A percentile compares a stretch with the other conserved stretches of the same genome.
These are phyloP conservation scores for Paragorgia papillata DNA, from an alignment of 92 coral and sea anemone species.

Conservation along the genomic window DNA sequence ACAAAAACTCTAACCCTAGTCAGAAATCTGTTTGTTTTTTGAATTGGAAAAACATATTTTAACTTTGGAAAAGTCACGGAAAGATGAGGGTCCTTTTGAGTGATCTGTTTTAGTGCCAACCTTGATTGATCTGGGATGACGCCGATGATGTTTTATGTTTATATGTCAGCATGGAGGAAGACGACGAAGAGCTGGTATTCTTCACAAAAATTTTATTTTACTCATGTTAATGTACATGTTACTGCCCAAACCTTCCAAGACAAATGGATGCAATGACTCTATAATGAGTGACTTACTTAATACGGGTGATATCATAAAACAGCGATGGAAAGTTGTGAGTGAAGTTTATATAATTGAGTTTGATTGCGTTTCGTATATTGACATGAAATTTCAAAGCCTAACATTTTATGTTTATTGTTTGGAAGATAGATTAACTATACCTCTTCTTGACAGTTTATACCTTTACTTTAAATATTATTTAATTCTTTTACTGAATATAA, in stretches of 20 bases:
- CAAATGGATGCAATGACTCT: constrained; percentile 23
- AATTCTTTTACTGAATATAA: no score
- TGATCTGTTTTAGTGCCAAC: no score
- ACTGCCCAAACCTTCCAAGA: constrained; percentile 19
- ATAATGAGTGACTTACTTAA: constrained; percentile 97
- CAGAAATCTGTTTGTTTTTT: no score
- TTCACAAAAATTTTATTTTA: not conserved
- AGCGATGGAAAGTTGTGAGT: constrained; percentile 99
- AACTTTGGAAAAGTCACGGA: no score
- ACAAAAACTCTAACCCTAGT: no score
- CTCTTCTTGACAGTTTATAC: not conserved
- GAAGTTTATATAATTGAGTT: constrained; percentile 16
- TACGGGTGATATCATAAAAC: constrained; percentile 95
- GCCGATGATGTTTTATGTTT: not conserved
- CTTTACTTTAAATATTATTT: not conserved
- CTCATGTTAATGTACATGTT: constrained; percentile 3
- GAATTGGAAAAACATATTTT: no score
- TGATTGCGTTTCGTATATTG: constrained; percentile 25
- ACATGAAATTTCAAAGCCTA: not conserved
- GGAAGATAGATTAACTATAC: not conserved
- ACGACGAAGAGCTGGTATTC: constrained; percentile 36
- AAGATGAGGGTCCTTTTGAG: no score
- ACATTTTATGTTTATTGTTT: not conserved
- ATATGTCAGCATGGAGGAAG: constrained; percentile 34
- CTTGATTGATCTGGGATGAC: not conserved